These are phyloP conservation scores for Tyria jacobaeae DNA, from an alignment of 2,888 invertebrate species.

Conservation along the genomic window DNA sequence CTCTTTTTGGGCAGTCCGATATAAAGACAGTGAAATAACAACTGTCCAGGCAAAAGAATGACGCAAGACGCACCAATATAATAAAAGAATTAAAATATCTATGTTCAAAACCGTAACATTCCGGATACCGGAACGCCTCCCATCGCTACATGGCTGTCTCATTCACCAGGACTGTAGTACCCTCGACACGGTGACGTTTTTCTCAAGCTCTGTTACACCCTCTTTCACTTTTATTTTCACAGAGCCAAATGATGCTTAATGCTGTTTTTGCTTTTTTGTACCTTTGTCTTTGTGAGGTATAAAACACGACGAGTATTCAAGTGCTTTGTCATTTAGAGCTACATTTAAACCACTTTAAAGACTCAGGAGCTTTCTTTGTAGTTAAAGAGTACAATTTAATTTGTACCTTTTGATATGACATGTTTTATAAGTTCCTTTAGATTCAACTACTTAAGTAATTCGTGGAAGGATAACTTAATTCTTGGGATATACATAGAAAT, in stretches of 20 bases:
- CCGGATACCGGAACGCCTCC: constrained; percentile 1
- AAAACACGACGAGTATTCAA: constrained; percentile 2
- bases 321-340: background rate
- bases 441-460: too few relatives aligned
- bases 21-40: too few relatives aligned
- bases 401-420: background rate
- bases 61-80: too few relatives aligned
- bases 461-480: too few relatives aligned
- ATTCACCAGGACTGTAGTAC: constrained; percentile 54
- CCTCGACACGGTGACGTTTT: constrained; percentile 54
- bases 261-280: constrained; percentile 33
- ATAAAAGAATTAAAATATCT: too few relatives aligned
- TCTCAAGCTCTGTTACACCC: constrained; percentile 45
- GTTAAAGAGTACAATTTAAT: background rate
- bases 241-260: constrained; percentile 48
- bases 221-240: constrained; percentile 38
- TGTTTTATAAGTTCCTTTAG: too few relatives aligned
- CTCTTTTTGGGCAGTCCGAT: too few relatives aligned
- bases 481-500: too few relatives aligned
- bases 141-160: constrained; percentile 43
- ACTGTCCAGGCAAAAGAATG: too few relatives aligned
- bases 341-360: background rate
- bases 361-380: background rate
- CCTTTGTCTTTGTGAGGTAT: constrained; percentile 33
- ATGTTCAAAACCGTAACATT: background rate